Evolutionary conservation across 2,113 vertebrate genomes (phyloP), one percentile per base, ranked within the genome.

Genomic region (Atlantisia rogersi): DNA sequence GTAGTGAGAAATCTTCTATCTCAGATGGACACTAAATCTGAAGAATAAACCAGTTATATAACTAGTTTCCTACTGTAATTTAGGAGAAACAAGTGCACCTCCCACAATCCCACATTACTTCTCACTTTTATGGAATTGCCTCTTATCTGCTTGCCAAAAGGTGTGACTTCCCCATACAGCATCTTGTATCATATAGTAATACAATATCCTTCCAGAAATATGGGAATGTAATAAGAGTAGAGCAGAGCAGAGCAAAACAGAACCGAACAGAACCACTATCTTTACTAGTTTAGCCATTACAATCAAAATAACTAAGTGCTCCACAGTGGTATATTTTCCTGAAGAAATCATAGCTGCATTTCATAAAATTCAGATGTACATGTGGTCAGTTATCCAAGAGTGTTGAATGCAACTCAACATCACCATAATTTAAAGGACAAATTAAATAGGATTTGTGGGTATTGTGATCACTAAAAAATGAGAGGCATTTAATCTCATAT

Each of bases 11-110:
- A 56, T 88, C 68, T 82, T 83, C 82, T 84, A 94, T 93, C 85
- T 83, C 87, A 88, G 60, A 76, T 93, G 76, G 75, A 74, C 52
- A 40, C 67, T n/a, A 90, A 93, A 90, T 67, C 46, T 93, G 40
- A 95, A 74, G 71, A 56, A 60, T 78, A 95, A 95, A 90, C 82
- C 82, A 95, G 69, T 83, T 93, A 67, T 15, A 67, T 73, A 97
- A 88, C 31, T 70, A 18, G 24, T 77, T 92, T 71, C 58, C 74
- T 55, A 62, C 37, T 71, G 71, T 42, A 94, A 94, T 74, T 77
- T 52, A 80, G 37, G 52, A 88, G 59, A 90, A 90, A 88, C 22
- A 96, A 87, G 32, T 46, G 46, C 46, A 50, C n/a, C 70, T 80
- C 71, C 50, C 65, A 86, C 29, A 89, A n/a, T 75, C 39, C 21